phyloP scores from a whole-genome alignment of 2,888 invertebrate genomes.

The Trissolcus japonicus region DNA sequence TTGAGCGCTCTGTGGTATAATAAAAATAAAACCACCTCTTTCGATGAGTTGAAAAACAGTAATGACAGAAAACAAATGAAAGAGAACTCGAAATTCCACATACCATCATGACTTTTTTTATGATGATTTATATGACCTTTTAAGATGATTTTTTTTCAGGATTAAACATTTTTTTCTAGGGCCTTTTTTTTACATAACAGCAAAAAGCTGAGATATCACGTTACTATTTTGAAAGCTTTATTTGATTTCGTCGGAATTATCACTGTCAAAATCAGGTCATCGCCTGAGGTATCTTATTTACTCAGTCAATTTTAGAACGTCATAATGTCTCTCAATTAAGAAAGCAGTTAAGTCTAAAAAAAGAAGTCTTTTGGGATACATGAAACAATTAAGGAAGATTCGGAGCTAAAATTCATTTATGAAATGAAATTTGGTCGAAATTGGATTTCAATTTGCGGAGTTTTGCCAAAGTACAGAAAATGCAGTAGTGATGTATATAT shows the following conservation, averaged over 20 bases:
- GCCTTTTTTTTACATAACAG: too few species aligned
- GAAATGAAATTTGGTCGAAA: background rate
- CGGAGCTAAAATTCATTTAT: too few species aligned
- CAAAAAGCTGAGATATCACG: too few species aligned
- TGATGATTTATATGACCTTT: too few species aligned
- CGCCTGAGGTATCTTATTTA: conserved; percentile 14
- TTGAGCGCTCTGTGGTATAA: too few species aligned
- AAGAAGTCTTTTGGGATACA: background rate
- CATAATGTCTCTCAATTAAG: background rate
- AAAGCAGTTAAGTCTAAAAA: background rate
- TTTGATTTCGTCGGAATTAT: conserved; percentile 4
- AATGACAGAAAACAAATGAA: too few species aligned
- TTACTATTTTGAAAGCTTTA: background rate
- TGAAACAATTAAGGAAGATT: background rate
- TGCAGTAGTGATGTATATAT: conserved; percentile 16
- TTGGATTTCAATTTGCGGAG: background rate
- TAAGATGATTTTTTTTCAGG: too few species aligned
- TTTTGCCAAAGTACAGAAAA: conserved; percentile 42
- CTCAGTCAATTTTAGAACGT: background rate
- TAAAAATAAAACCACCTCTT: too few species aligned
- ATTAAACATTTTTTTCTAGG: too few species aligned
- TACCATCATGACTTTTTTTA: too few species aligned
- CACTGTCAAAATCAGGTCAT: conserved; percentile 22
- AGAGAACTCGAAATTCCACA: too few species aligned
- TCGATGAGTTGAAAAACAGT: too few species aligned